A percentile compares a stretch with the other conserved stretches of the same genome.
Conservation (phyloP, 2,797 vertebrate genomes). For the Rhincodon typus region DNA sequence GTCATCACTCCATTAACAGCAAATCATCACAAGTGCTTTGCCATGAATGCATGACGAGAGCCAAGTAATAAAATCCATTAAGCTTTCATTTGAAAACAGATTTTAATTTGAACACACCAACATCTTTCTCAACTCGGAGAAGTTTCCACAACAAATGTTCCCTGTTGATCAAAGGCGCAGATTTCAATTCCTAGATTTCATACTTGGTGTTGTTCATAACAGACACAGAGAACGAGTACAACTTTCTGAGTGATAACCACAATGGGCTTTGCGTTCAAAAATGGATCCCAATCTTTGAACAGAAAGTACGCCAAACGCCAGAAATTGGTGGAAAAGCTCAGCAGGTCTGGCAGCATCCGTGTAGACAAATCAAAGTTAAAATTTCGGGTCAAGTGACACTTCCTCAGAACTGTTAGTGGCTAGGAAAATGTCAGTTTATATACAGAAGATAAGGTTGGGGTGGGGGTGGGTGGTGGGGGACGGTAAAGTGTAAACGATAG, state of each 20-base stretch:
- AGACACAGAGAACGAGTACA: background rate
- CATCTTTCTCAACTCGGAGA: background rate
- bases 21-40: background rate
- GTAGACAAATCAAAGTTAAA: too few relatives aligned
- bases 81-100: slow-evolving; percentile 20
- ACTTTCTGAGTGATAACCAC: background rate
- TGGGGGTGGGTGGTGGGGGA: too few relatives aligned
- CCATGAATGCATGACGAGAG: background rate
- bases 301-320: background rate
- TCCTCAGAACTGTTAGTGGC: too few relatives aligned
- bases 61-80: slow-evolving; percentile 19
- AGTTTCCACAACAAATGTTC: background rate
- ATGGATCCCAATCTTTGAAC: background rate
- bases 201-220: background rate
- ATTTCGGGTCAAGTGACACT: too few relatives aligned
- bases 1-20: slow-evolving; percentile 12
- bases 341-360: too few relatives aligned
- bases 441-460: too few relatives aligned
- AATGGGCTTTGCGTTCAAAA: background rate
- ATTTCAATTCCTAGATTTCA: background rate
- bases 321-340: too few relatives aligned
- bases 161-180: background rate
- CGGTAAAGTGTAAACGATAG: too few relatives aligned
- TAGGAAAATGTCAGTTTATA: too few relatives aligned
- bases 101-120: background rate